Percentiles rank a stretch among this genome's conserved stretches.
These are phyloP conservation scores for Siniperca obscura DNA, from an alignment of 2,797 vertebrate genomes.

Conservation along the genomic window DNA sequence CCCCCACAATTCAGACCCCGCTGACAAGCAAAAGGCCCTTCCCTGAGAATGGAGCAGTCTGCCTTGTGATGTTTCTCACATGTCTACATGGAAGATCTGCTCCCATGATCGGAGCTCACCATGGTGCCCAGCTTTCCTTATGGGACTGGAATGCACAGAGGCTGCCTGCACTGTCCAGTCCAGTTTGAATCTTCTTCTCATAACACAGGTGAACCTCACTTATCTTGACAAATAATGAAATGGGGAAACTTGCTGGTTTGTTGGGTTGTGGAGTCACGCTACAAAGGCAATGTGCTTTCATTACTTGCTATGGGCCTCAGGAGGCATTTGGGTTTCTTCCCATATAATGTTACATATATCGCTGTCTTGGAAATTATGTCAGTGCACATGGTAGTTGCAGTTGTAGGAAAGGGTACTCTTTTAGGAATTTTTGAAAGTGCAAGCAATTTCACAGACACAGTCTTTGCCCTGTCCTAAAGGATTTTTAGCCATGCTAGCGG, in stretches of 20 bases:
- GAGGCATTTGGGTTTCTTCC: conserved; percentile 17
- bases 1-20: conserved; percentile 62
- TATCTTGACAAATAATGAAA: conserved; percentile 50
- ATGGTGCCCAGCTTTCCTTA: conserved; percentile 57
- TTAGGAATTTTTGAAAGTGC: background rate
- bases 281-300: conserved; percentile 22
- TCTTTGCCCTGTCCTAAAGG: background rate
- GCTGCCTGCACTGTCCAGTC: conserved; percentile 47
- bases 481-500: background rate
- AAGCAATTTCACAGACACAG: background rate
- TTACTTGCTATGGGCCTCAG: conserved; percentile 4
- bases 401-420: conserved; percentile 1
- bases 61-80: conserved; percentile 76
- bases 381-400: background rate
- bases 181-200: conserved; percentile 59
- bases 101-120: conserved; percentile 64
- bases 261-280: conserved; percentile 25
- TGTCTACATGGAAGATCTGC: conserved; percentile 66
- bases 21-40: conserved; percentile 73
- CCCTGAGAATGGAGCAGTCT: conserved; percentile 54
- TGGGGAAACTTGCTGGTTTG: conserved; percentile 24
- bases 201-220: conserved; percentile 63
- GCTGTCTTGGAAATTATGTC: conserved; percentile 3
- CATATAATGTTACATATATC: conserved; percentile 3
- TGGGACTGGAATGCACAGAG: conserved; percentile 64